Conservation (phyloP, 2,888 invertebrate species). For the Trichogramma dendrolimi region DNA sequence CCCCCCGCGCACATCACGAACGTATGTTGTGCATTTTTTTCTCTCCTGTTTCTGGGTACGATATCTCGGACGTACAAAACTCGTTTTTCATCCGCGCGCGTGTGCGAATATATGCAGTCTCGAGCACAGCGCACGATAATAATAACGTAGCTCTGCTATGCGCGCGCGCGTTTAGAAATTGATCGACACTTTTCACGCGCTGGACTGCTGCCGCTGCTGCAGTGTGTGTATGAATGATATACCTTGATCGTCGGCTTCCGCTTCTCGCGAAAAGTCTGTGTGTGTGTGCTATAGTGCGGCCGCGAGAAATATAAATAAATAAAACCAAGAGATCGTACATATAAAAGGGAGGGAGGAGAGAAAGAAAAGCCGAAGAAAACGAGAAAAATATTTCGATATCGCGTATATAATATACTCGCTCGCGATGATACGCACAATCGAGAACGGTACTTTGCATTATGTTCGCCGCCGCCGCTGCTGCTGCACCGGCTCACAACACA, state of each 20-base stretch:
- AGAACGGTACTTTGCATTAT: slow-evolving; percentile 21
- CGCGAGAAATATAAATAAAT: too few relatives aligned
- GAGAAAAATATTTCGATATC: neutral
- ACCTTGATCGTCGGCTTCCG: slow-evolving; percentile 21
- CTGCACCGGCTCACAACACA: too few relatives aligned
- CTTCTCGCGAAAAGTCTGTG: neutral
- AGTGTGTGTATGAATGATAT: neutral
- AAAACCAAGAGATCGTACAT: too few relatives aligned
- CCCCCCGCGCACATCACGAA: too few relatives aligned
- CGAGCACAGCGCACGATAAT: too few relatives aligned
- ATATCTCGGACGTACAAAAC: neutral
- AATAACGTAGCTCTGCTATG: too few relatives aligned
- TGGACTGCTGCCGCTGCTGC: neutral
- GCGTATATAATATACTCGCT: neutral
- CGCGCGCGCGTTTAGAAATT: neutral
- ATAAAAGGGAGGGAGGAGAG: too few relatives aligned
- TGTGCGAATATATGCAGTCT: neutral
- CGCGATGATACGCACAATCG: slow-evolving; percentile 18
- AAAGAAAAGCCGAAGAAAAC: neutral
- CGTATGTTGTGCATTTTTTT: too few relatives aligned
- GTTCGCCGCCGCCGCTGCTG: neutral
- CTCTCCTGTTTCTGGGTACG: neutral
- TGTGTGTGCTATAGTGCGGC: too few relatives aligned
- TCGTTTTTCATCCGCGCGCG: neutral
- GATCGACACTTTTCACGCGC: neutral